phyloP scores from a whole-genome alignment of 1,140 invertebrate genomes.

The Oryzaephilus surinamensis region DNA sequence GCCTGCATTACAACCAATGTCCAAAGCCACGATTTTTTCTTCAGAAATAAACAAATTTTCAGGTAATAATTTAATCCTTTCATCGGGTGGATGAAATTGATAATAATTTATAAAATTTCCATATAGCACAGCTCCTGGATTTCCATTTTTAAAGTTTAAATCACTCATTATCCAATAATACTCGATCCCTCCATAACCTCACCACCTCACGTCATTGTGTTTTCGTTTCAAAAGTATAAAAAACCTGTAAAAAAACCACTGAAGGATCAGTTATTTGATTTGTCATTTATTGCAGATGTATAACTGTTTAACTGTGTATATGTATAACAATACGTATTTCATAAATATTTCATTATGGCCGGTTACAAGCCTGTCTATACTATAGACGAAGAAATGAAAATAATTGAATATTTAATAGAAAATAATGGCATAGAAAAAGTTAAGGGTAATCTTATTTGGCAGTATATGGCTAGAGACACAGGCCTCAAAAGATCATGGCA shows the following conservation, averaged over 20 bases:
- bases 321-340: no score
- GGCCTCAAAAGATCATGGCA: constrained; percentile 1
- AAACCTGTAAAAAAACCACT: no score
- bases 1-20: constrained; percentile 73
- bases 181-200: no score
- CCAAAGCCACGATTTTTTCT: constrained; percentile 41
- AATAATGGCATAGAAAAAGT: not conserved
- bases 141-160: constrained; percentile 33
- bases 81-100: constrained; percentile 58
- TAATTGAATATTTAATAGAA: constrained; percentile 5
- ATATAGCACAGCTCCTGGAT: constrained; percentile 63
- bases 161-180: not conserved
- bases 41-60: constrained; percentile 44
- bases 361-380: constrained; percentile 1
- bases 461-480: not conserved
- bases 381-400: constrained; percentile 5
- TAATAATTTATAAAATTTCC: constrained; percentile 85
- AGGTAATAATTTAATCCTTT: constrained; percentile 53
- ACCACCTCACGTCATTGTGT: no score
- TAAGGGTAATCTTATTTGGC: constrained; percentile 6
- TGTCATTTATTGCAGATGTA: no score
- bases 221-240: no score
- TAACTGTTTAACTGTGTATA: no score
- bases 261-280: no score
- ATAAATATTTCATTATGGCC: no score